These are phyloP conservation scores for Macrotis lagotis DNA, from an alignment of 2,113 vertebrate species.

Conservation along the genomic window DNA sequence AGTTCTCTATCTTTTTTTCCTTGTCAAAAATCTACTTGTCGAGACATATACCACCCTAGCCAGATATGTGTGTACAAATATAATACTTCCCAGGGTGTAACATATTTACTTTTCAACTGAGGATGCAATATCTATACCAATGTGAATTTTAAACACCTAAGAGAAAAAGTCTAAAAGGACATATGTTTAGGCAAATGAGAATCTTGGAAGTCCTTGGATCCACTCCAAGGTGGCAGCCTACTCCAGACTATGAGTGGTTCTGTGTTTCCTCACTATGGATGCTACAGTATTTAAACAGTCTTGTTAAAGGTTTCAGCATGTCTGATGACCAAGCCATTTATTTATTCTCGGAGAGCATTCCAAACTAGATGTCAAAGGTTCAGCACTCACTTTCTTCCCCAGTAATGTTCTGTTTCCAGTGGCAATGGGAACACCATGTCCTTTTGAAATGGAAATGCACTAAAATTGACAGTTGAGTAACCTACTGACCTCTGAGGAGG, in stretches of 20 bases:
- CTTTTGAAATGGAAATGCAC: slow-evolving; percentile 44
- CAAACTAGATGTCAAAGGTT: slow-evolving; percentile 18
- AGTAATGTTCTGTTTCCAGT: slow-evolving; percentile 13
- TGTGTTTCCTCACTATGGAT: not conserved
- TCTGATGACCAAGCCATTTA: slow-evolving; percentile 28
- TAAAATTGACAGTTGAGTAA: slow-evolving; percentile 52
- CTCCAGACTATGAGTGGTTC: not conserved
- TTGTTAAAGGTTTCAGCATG: not conserved
- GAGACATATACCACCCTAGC: not conserved
- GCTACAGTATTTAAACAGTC: not conserved
- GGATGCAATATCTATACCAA: not conserved
- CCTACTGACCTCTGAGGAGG: slow-evolving; percentile 40
- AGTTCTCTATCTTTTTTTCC: not conserved
- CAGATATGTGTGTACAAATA: not conserved
- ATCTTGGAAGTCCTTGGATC: not conserved
- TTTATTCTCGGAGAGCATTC: slow-evolving; percentile 36
- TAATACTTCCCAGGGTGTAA: not conserved
- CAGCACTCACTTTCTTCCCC: slow-evolving; percentile 33
- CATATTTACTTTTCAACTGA: not conserved
- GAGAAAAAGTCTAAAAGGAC: not conserved
- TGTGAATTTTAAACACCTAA: not conserved
- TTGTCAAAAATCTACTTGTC: not conserved
- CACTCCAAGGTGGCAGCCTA: not conserved
- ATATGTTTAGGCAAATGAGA: not conserved
- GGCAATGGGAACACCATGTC: not conserved